These are phyloP conservation scores for Caerostris darwini DNA, from an alignment of 1,140 invertebrate species.

Conservation along the genomic window DNA sequence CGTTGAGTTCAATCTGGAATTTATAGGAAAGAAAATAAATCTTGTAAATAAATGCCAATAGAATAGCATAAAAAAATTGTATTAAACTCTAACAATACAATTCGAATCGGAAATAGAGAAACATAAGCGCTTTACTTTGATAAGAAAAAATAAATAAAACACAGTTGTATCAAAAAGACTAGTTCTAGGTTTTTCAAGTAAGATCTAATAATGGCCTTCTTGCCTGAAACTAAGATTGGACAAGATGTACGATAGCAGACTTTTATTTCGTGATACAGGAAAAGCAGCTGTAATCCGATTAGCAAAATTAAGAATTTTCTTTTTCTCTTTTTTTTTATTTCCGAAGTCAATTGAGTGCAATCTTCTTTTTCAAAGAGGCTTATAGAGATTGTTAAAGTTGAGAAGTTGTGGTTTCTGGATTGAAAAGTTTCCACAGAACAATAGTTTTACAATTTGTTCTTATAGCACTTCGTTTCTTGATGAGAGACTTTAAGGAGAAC, in stretches of 20 bases:
- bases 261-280: background rate
- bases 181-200: background rate
- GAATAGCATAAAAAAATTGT: too few species aligned
- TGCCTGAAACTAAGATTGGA: background rate
- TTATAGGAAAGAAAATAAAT: too few species aligned
- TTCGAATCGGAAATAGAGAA: too few species aligned
- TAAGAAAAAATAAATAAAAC: too few species aligned
- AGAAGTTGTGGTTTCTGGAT: background rate
- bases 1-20: too few species aligned
- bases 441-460: background rate
- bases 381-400: background rate
- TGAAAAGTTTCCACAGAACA: background rate
- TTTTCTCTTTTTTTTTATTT: background rate
- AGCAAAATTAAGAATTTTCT: background rate
- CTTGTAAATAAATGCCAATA: too few species aligned
- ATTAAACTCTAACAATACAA: too few species aligned
- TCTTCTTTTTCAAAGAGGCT: background rate
- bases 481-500: background rate
- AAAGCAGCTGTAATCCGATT: background rate
- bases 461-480: background rate
- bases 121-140: too few species aligned
- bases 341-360: background rate
- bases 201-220: background rate
- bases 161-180: background rate
- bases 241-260: background rate